A percentile compares a stretch with the other conserved stretches of the same genome.
Conservation (phyloP, 2,797 vertebrate species). For the Apogon talboti region DNA sequence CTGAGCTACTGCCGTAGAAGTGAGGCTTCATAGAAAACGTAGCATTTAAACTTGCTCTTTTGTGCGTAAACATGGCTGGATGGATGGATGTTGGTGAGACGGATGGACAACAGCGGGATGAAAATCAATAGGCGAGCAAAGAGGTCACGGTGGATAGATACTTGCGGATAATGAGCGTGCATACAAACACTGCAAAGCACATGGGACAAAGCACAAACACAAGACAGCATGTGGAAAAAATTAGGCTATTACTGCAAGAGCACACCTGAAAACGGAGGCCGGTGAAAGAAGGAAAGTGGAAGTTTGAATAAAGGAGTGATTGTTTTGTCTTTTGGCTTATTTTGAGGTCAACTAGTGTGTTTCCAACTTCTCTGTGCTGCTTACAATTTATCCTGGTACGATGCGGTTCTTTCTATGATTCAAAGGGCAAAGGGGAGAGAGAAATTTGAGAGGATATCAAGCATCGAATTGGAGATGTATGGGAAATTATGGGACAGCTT, state of each 20-base stretch:
- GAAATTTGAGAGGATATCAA: neutral
- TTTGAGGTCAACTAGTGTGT: neutral
- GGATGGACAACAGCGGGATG: conserved; percentile 27
- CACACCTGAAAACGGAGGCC: conserved; percentile 16
- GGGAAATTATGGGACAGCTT: conserved; percentile 9
- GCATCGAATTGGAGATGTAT: neutral
- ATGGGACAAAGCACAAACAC: conserved; percentile 36
- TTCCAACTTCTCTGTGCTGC: neutral
- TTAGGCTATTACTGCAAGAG: conserved; percentile 37
- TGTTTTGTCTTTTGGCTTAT: neutral
- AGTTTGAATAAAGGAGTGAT: neutral
- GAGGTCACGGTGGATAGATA: conserved; percentile 25
- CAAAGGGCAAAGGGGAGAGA: neutral
- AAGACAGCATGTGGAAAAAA: conserved; percentile 55
- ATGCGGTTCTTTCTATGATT: neutral
- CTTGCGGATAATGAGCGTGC: conserved; percentile 45
- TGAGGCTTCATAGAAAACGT: conserved; percentile 54
- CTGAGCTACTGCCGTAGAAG: conserved; percentile 67
- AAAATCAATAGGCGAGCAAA: conserved; percentile 26
- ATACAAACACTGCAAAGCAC: conserved; percentile 38
- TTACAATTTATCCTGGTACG: neutral
- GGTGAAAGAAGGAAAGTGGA: conserved; percentile 8
- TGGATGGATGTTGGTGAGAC: conserved; percentile 26
- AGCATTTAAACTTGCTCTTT: conserved; percentile 58
- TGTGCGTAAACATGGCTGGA: conserved; percentile 52